Evolutionary conservation across 2,797 vertebrate species (phyloP).

Genomic region (Thripadectes ignobilis): DNA sequence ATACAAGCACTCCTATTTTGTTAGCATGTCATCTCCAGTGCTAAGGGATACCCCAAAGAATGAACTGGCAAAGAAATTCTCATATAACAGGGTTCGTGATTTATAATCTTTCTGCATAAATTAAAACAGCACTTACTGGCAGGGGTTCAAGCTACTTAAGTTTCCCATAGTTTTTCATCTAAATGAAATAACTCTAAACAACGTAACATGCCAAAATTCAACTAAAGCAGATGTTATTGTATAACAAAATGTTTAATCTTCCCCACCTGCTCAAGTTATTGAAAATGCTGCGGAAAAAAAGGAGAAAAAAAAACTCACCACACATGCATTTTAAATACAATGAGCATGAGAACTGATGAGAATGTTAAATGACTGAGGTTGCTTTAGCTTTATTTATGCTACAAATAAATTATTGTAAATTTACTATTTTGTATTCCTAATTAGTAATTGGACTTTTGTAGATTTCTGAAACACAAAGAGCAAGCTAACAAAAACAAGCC

Average conservation of each 20-base stretch:
- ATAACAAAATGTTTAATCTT: slow-evolving; percentile 31
- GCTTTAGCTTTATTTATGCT: background rate
- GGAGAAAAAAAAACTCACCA: background rate
- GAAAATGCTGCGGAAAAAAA: background rate
- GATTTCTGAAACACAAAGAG: background rate
- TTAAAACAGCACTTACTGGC: slow-evolving; percentile 6
- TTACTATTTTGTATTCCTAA: background rate
- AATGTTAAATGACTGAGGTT: background rate
- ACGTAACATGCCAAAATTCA: background rate
- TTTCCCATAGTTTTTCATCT: slow-evolving; percentile 2
- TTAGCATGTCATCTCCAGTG: background rate
- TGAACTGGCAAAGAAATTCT: background rate
- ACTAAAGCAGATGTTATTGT: slow-evolving; percentile 14
- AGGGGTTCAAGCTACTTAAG: background rate
- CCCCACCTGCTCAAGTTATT: slow-evolving; percentile 7
- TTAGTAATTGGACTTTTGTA: background rate
- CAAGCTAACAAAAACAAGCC: background rate
- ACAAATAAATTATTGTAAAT: background rate
- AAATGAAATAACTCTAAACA: slow-evolving; percentile 31
- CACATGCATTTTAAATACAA: background rate
- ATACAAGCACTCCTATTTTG: background rate
- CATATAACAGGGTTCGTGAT: background rate
- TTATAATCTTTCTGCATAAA: slow-evolving; percentile 13
- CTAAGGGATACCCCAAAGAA: background rate
- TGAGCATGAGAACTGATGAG: background rate